phyloP scores from a whole-genome alignment of 2,888 invertebrate genomes.

The Platycheirus albimanus region DNA sequence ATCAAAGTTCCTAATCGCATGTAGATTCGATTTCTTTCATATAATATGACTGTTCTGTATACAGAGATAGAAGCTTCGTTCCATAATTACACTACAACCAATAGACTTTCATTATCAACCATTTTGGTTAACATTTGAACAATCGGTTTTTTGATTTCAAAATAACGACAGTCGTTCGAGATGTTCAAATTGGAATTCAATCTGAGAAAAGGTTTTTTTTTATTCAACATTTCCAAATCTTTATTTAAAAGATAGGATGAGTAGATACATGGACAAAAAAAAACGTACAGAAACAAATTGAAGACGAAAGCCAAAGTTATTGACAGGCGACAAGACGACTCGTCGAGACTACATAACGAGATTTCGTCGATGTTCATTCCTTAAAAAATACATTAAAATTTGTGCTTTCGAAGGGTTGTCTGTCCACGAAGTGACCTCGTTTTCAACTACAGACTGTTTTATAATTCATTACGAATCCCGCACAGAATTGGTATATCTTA shows the following conservation, averaged over 20 bases:
- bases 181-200: conserved; percentile 23
- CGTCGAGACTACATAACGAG: conserved; percentile 43
- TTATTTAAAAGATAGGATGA: conserved; percentile 18
- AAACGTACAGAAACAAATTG: conserved; percentile 29
- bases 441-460: conserved; percentile 33
- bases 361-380: conserved; percentile 9
- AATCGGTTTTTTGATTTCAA: conserved; percentile 20
- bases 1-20: conserved; percentile 43
- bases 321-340: conserved; percentile 61
- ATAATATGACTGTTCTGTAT: too few relatives aligned
- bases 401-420: conserved; percentile 15
- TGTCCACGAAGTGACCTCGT: conserved; percentile 21
- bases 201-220: not conserved
- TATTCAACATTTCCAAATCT: conserved; percentile 20
- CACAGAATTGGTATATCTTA: too few relatives aligned
- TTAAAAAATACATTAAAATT: conserved; percentile 16
- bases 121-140: not conserved
- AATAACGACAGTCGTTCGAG: conserved; percentile 38
- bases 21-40: conserved; percentile 49
- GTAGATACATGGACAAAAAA: conserved; percentile 10
- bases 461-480: conserved; percentile 36
- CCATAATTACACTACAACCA: conserved; percentile 48
- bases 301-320: conserved; percentile 22
- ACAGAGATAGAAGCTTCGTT: conserved; percentile 30
- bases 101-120: not conserved